Conservation (phyloP, 2,797 vertebrate species). For the Pangasius djambal region DNA sequence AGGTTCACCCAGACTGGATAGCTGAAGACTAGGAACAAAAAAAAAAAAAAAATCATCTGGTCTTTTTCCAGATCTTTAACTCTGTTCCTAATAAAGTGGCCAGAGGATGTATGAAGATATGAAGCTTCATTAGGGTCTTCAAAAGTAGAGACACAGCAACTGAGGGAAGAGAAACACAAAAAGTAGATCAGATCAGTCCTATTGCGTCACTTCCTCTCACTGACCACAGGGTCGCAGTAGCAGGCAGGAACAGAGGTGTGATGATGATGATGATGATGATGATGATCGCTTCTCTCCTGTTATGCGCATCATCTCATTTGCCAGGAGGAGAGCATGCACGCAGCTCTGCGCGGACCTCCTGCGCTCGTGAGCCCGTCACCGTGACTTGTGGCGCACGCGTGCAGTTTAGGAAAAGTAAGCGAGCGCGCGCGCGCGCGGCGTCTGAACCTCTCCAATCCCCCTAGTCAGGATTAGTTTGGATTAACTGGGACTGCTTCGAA, state of each 20-base stretch:
- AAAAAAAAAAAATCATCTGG: too few species aligned
- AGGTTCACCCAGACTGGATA: neutral
- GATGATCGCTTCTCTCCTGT: slow-evolving; percentile 39
- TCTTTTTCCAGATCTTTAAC: neutral
- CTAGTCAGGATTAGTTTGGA: neutral
- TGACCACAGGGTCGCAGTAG: slow-evolving; percentile 49
- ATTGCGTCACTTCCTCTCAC: slow-evolving; percentile 6
- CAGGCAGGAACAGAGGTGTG: slow-evolving; percentile 15
- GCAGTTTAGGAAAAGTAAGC: neutral
- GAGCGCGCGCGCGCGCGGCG: neutral
- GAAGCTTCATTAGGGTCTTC: neutral
- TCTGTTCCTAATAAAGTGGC: neutral
- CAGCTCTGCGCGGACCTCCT: neutral
- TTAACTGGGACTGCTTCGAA: neutral
- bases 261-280: slow-evolving; percentile 12
- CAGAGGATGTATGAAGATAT: neutral
- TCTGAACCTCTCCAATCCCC: neutral
- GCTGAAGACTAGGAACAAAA: neutral
- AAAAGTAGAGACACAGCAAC: neutral
- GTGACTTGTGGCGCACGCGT: neutral
- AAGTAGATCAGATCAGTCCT: neutral
- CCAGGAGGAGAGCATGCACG: neutral
- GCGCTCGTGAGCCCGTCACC: neutral
- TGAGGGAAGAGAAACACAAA: neutral
- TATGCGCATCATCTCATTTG: slow-evolving; percentile 28